A percentile compares a stretch with the other conserved stretches of the same genome.
phyloP scores from a whole-genome alignment of 2,113 vertebrate species.

The Narcine bancroftii region DNA sequence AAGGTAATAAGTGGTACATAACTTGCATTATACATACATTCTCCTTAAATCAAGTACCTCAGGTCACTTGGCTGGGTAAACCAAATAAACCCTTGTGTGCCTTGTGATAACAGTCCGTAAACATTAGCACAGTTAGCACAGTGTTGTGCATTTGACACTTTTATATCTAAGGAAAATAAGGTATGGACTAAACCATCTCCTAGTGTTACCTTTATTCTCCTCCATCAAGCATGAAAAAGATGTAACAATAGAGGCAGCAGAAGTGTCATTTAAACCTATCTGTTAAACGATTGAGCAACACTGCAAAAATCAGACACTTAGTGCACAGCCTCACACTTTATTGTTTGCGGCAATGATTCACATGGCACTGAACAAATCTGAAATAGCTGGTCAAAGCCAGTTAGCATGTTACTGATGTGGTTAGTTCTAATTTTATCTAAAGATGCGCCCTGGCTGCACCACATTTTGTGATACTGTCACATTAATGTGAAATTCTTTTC shows the following conservation, averaged over 20 bases:
- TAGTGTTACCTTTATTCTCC: background rate
- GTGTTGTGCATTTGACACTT: background rate
- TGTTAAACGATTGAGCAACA: background rate
- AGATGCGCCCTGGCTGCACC: background rate
- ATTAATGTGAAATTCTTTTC: background rate
- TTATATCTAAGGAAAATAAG: background rate
- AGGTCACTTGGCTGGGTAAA: background rate
- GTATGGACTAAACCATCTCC: background rate
- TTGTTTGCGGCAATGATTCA: background rate
- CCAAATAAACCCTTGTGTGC: too few species aligned
- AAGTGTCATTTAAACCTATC: background rate
- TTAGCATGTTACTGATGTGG: background rate
- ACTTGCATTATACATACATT: background rate
- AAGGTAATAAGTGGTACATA: background rate
- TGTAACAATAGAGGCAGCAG: background rate
- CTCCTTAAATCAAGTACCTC: background rate
- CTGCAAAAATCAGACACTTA: background rate
- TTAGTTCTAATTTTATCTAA: slow-evolving; percentile 4
- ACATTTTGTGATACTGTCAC: background rate
- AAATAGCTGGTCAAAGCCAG: background rate
- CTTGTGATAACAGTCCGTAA: background rate
- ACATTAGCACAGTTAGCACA: background rate
- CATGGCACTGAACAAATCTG: background rate
- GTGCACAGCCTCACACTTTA: background rate
- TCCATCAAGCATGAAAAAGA: background rate